Conservation (phyloP, 2,113 vertebrate species). For the Rallus limicola region DNA sequence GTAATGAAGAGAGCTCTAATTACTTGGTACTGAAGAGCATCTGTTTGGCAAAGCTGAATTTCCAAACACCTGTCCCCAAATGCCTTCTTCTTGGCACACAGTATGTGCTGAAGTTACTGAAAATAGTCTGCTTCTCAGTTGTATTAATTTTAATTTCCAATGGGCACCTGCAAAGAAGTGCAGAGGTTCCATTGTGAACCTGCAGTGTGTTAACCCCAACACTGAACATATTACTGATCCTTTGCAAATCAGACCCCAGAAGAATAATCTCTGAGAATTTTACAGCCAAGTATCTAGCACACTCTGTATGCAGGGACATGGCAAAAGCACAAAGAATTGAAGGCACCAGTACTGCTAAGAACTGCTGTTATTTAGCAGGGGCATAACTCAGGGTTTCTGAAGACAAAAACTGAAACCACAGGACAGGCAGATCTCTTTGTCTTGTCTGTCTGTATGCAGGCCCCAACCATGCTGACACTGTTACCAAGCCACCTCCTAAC, state of each 20-base stretch:
- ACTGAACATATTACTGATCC: too few species aligned
- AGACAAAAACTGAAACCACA: neutral
- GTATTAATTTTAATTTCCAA: neutral
- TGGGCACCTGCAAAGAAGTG: neutral
- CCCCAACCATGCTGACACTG: neutral
- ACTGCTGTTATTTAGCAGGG: neutral
- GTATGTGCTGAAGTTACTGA: neutral
- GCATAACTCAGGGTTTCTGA: neutral
- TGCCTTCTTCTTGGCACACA: neutral
- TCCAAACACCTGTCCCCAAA: neutral
- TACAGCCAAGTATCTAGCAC: neutral
- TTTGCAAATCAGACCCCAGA: neutral
- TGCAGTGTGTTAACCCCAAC: neutral
- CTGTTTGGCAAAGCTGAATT: neutral
- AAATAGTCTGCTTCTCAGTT: neutral
- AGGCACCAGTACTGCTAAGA: neutral
- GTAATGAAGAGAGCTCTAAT: neutral
- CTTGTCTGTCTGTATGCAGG: neutral
- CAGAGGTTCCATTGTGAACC: neutral
- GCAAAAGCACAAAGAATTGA: neutral
- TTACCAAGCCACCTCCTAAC: neutral
- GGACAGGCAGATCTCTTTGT: neutral
- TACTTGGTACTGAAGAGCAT: neutral
- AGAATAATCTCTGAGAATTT: neutral
- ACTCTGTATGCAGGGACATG: neutral